Conservation (phyloP, 2,797 vertebrate genomes). For the Gymnothorax javanicus region DNA sequence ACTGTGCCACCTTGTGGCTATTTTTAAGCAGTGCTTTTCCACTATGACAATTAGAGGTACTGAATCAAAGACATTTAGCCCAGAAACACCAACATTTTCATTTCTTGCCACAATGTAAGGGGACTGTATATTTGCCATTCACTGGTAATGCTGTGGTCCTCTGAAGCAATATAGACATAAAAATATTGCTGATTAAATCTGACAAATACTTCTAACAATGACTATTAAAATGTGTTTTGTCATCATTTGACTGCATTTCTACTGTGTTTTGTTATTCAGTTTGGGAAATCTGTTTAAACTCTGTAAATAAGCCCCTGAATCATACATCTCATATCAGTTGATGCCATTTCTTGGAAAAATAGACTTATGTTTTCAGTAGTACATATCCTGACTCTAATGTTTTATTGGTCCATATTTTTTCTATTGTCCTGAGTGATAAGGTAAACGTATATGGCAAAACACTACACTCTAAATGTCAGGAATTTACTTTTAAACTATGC, state of each 20-base stretch:
- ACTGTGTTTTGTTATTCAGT: conserved; percentile 62
- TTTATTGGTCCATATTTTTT: conserved; percentile 62
- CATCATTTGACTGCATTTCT: conserved; percentile 40
- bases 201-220: background rate
- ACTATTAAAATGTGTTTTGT: background rate
- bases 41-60: background rate
- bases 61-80: background rate
- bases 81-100: background rate
- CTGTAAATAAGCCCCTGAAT: conserved; percentile 78
- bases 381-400: conserved; percentile 72
- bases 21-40: background rate
- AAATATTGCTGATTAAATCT: background rate
- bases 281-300: conserved; percentile 74
- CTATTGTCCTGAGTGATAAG: conserved; percentile 25
- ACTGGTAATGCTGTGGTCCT: background rate
- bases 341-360: conserved; percentile 84
- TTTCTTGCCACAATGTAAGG: background rate
- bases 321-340: conserved; percentile 82
- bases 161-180: no score
- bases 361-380: conserved; percentile 74
- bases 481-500: conserved; percentile 5
- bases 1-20: background rate
- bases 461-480: background rate
- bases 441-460: conserved; percentile 7
- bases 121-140: background rate